A percentile compares a stretch with the other conserved stretches of the same genome.
Evolutionary conservation across 2,797 vertebrate species (phyloP).

Genomic region (Anolis apletophallus): DNA sequence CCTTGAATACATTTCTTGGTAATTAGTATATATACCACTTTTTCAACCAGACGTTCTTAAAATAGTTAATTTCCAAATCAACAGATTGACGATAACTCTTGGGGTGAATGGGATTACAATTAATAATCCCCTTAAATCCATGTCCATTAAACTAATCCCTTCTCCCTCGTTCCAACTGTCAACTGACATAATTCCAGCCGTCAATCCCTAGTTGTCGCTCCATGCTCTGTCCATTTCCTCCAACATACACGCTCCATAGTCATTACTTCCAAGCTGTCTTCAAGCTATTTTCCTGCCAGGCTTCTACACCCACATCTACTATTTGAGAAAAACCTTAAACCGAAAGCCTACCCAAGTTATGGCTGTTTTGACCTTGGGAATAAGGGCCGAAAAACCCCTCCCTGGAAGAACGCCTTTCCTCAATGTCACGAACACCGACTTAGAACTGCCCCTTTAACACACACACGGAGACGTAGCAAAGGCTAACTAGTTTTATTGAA

Average conservation of each 20-base stretch:
- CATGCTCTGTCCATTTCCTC: too few relatives aligned
- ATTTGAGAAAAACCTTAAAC: neutral
- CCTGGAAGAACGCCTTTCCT: neutral
- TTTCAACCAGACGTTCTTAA: neutral
- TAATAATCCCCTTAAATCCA: neutral
- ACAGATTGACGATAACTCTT: neutral
- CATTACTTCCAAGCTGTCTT: neutral
- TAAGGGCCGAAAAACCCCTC: neutral
- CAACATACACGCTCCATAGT: neutral
- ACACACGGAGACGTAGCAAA: too few relatives aligned
- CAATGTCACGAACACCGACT: too few relatives aligned
- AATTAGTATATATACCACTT: neutral
- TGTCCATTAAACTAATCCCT: neutral
- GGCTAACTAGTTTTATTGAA: too few relatives aligned
- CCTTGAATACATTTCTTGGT: neutral
- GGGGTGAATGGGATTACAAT: neutral
- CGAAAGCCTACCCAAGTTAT: neutral
- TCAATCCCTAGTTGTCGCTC: neutral
- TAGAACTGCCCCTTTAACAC: too few relatives aligned
- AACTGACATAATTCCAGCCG: neutral
- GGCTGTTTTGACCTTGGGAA: neutral
- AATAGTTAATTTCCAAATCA: neutral
- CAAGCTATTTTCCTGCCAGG: neutral
- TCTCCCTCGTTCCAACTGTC: neutral
- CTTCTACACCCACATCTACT: neutral